Evolutionary conservation across 2,888 invertebrate species (phyloP).

Genomic region (Spisula solida): DNA sequence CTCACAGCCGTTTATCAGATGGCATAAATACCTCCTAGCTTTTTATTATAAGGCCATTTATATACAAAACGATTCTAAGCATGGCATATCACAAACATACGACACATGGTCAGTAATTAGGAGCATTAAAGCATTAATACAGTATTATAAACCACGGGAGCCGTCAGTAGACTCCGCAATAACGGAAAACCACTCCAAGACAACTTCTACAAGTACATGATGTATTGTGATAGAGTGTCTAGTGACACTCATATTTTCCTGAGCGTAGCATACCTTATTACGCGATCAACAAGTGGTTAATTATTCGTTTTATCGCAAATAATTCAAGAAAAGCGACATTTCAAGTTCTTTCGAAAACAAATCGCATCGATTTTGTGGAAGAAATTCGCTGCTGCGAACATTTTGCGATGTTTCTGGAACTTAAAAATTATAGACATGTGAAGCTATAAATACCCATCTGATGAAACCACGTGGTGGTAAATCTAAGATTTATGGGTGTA

Average conservation of each 20-base stretch:
- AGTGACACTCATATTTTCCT: not conserved
- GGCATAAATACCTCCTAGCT: conserved; percentile 10
- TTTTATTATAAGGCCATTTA: not conserved
- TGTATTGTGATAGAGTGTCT: not conserved
- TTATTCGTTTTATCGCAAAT: not conserved
- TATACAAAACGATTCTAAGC: conserved; percentile 7
- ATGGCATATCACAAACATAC: not conserved
- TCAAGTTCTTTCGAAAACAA: conserved; percentile 20
- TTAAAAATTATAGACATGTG: no score
- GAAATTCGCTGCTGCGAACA: not conserved
- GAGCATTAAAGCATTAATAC: not conserved
- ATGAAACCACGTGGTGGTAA: no score
- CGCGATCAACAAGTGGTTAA: not conserved
- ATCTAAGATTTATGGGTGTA: no score
- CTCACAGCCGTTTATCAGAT: not conserved
- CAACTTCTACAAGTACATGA: not conserved
- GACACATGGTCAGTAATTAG: conserved; percentile 3
- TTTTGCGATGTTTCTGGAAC: not conserved
- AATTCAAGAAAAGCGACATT: conserved; percentile 24
- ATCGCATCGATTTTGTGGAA: conserved; percentile 11
- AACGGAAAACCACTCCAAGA: not conserved
- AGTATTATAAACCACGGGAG: not conserved
- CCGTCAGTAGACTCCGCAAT: not conserved
- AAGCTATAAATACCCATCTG: no score
- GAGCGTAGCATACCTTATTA: not conserved